Conservation (phyloP, 2,888 invertebrate genomes). For the Eilema sororculum region DNA sequence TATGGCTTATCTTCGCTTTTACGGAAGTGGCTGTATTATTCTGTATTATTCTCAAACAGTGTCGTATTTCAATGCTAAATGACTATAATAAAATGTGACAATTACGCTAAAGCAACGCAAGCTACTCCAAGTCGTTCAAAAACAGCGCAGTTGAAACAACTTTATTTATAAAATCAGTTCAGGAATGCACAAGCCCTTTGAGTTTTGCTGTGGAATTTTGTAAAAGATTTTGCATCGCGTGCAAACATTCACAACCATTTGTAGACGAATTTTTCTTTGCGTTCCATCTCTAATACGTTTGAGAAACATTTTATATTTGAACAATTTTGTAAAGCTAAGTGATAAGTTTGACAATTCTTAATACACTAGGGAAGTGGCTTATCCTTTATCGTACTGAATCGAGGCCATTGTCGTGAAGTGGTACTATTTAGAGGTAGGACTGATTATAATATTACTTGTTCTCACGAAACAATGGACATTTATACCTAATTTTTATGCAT, state of each 20-base stretch:
- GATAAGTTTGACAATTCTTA: neutral
- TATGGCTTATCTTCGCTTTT: no score
- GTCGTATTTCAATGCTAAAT: neutral
- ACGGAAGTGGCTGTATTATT: no score
- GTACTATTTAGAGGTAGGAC: no score
- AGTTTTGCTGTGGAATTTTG: conserved; percentile 6
- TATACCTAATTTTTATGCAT: no score
- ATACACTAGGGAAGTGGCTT: neutral
- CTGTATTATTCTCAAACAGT: no score
- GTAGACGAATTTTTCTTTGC: conserved; percentile 11
- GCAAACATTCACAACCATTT: conserved; percentile 10
- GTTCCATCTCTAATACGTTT: conserved; percentile 8
- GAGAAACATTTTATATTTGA: neutral
- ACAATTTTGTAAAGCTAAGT: neutral
- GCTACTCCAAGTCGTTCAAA: no score
- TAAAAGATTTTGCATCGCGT: conserved; percentile 13
- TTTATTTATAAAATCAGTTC: conserved; percentile 3
- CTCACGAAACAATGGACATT: no score
- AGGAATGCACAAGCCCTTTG: conserved; percentile 2
- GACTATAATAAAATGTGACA: neutral
- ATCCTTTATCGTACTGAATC: no score
- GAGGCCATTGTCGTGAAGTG: no score
- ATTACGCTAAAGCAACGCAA: neutral
- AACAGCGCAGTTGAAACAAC: neutral
- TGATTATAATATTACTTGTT: no score